Evolutionary conservation across 2,888 invertebrate species (phyloP).

Genomic region (Pocota personata): DNA sequence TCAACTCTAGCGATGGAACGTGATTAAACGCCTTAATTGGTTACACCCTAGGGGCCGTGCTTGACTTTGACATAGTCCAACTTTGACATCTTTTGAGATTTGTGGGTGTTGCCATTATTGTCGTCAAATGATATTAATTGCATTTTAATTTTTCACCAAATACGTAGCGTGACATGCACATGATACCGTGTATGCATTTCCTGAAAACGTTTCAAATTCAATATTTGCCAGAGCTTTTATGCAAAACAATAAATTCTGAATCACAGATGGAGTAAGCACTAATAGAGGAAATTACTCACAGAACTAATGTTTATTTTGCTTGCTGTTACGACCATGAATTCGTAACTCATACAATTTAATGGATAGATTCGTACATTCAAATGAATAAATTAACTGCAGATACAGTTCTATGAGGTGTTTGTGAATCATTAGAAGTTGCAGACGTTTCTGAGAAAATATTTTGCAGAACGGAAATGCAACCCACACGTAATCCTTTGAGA

Average conservation of each 20-base stretch:
- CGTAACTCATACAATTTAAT: conserved; percentile 23
- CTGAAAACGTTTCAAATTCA: not conserved
- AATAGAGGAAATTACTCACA: not conserved
- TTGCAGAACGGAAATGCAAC: not conserved
- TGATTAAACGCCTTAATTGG: conserved; percentile 21
- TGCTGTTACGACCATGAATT: not conserved
- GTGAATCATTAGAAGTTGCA: conserved; percentile 2
- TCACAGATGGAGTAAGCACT: not conserved
- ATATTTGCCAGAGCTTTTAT: not conserved
- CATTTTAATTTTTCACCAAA: conserved; percentile 31
- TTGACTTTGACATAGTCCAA: conserved; percentile 2
- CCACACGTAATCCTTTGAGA: not conserved
- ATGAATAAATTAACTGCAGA: not conserved
- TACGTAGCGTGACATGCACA: not conserved
- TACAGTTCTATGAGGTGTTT: not conserved
- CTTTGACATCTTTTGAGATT: conserved; percentile 13
- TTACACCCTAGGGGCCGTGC: not conserved
- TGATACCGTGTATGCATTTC: not conserved
- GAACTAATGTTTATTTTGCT: not conserved
- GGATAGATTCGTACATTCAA: not conserved
- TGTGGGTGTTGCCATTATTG: conserved; percentile 9
- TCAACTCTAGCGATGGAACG: conserved; percentile 10
- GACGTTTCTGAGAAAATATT: not conserved
- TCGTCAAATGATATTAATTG: conserved; percentile 4
- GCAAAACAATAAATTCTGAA: not conserved